phyloP scores from a whole-genome alignment of 2,888 invertebrate genomes.

The Pilophorus perplexus region DNA sequence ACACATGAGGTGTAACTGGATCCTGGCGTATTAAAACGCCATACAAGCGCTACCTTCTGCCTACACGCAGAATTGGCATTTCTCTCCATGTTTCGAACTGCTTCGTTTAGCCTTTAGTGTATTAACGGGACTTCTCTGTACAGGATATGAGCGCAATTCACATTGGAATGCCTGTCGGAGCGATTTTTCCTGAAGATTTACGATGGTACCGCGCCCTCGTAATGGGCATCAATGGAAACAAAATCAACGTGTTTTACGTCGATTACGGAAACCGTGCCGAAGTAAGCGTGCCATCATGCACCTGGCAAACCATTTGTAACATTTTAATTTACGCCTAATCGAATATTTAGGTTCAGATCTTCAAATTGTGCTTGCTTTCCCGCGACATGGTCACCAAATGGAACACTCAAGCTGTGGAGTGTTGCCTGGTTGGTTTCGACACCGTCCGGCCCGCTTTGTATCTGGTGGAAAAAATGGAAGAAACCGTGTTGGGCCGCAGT shows the following conservation, averaged over 20 bases:
- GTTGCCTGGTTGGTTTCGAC: constrained; percentile 66
- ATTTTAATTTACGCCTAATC: no score
- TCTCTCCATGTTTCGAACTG: no score
- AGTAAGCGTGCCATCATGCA: constrained; percentile 14
- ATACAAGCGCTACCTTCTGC: no score
- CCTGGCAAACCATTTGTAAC: background rate
- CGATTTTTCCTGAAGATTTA: constrained; percentile 67
- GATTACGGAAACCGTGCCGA: constrained; percentile 85
- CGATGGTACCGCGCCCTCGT: constrained; percentile 67
- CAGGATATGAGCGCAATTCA: constrained; percentile 31
- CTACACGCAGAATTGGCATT: no score
- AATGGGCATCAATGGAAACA: constrained; percentile 59
- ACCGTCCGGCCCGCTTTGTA: constrained; percentile 47
- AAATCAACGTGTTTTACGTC: constrained; percentile 75
- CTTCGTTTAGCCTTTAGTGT: no score
- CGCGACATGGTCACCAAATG: constrained; percentile 62
- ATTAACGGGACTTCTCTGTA: no score
- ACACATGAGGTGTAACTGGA: no score
- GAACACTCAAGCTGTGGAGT: constrained; percentile 73
- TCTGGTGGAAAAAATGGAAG: constrained; percentile 30
- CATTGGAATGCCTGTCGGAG: constrained; percentile 61
- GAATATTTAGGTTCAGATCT: constrained; percentile 7
- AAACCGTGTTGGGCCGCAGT: constrained; percentile 11
- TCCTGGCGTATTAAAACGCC: no score
- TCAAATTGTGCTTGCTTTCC: constrained; percentile 65